A percentile compares a stretch with the other conserved stretches of the same genome.
Evolutionary conservation across 2,888 invertebrate species (phyloP).

Genomic region (Polydrusus tereticollis): DNA sequence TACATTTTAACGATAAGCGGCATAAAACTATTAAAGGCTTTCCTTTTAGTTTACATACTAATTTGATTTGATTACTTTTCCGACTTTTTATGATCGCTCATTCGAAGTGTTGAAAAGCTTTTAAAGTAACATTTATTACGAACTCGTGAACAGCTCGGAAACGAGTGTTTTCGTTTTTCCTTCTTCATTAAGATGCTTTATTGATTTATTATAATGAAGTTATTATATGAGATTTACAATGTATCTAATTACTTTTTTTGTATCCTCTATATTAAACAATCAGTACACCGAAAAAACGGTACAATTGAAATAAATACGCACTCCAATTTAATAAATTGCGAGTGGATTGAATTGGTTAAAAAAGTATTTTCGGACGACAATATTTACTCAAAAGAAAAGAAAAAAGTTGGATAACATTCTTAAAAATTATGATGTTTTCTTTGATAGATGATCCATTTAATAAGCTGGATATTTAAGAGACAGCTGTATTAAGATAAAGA

Average conservation of each 20-base stretch:
- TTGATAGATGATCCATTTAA: neutral
- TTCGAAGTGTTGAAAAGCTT: conserved; percentile 31
- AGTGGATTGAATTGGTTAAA: too few relatives aligned
- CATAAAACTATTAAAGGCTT: conserved; percentile 33
- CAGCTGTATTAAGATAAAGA: neutral
- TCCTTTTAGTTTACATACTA: conserved; percentile 36
- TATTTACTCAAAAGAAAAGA: too few relatives aligned
- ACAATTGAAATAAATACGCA: too few relatives aligned
- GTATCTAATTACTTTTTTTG: neutral
- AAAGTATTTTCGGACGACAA: too few relatives aligned
- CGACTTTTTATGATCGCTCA: conserved; percentile 29
- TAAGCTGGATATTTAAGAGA: neutral
- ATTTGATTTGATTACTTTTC: conserved; percentile 34
- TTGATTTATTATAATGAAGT: conserved; percentile 16
- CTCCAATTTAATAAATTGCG: too few relatives aligned
- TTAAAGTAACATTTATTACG: conserved; percentile 29
- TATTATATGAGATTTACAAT: neutral
- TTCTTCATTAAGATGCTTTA: neutral
- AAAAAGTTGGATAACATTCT: neutral
- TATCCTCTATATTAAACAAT: too few relatives aligned
- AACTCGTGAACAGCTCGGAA: neutral
- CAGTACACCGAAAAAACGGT: too few relatives aligned
- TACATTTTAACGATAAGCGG: conserved; percentile 35
- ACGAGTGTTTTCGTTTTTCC: conserved; percentile 10
- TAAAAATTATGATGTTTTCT: neutral